Evolutionary conservation across 2,113 vertebrate species (phyloP).

Genomic region (Lanius collurio): DNA sequence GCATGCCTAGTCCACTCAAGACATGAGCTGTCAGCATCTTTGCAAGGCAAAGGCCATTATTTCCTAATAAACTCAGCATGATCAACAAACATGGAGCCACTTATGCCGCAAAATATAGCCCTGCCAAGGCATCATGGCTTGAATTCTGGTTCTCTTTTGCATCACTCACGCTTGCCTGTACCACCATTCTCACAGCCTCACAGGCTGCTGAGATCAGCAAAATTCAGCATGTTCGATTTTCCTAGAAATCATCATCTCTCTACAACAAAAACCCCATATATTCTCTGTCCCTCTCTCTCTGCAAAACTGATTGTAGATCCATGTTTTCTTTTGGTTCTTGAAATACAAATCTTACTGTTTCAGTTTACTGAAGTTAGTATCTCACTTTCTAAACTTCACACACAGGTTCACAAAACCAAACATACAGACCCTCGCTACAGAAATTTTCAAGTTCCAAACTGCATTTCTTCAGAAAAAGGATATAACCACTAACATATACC

Average conservation of each 20-base stretch:
- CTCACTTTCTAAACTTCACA: not conserved
- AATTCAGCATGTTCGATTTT: not conserved
- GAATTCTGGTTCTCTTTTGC: not conserved
- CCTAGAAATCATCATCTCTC: not conserved
- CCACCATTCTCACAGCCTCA: fast-evolving
- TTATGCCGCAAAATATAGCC: not conserved
- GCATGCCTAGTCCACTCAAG: not conserved
- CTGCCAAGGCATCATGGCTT: not conserved
- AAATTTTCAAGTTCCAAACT: not conserved
- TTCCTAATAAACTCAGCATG: not conserved
- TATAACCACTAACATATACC: not conserved
- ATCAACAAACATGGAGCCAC: not conserved
- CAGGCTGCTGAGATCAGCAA: not conserved
- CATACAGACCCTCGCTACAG: not conserved
- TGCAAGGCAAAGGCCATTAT: not conserved
- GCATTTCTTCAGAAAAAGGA: not conserved
- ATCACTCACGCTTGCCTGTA: not conserved
- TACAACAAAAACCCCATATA: not conserved
- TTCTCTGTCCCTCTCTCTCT: not conserved
- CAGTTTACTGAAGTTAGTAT: not conserved
- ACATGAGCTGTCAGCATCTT: not conserved
- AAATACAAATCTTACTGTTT: not conserved
- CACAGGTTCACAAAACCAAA: not conserved
- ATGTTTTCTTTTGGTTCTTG: not conserved
- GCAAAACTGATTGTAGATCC: not conserved